Percentiles rank a stretch among this genome's conserved stretches.
Conservation (phyloP, 2,113 vertebrate species). For the Origma solitaria region DNA sequence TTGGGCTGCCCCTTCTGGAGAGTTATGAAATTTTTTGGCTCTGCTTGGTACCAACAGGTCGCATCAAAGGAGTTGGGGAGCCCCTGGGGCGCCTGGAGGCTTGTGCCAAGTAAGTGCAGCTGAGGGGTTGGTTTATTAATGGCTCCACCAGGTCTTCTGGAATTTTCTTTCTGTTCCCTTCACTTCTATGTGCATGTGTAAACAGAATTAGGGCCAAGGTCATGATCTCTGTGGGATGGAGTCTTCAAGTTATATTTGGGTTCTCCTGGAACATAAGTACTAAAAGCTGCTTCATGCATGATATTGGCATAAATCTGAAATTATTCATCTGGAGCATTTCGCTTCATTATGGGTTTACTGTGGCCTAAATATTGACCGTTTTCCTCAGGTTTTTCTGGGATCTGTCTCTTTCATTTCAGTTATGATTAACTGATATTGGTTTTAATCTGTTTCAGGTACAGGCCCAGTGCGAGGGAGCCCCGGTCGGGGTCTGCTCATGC, state of each 20-base stretch:
- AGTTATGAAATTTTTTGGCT: background rate
- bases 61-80: background rate
- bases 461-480: conserved; percentile 60
- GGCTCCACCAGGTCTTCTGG: background rate
- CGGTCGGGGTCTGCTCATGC: conserved; percentile 75
- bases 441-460: conserved; percentile 75
- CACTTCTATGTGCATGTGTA: background rate
- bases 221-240: background rate
- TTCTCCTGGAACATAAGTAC: background rate
- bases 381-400: background rate
- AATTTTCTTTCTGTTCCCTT: background rate
- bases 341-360: background rate
- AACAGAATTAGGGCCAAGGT: background rate
- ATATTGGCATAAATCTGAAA: background rate
- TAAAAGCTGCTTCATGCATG: background rate
- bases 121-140: background rate
- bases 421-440: background rate
- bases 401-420: background rate
- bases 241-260: background rate
- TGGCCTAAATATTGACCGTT: background rate
- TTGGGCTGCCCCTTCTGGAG: background rate
- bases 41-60: background rate
- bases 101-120: conserved; percentile 84
- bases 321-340: background rate
- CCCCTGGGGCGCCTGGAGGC: conserved; percentile 72